Conservation (phyloP, 2,797 vertebrate genomes). For the Mionectes olivaceus region DNA sequence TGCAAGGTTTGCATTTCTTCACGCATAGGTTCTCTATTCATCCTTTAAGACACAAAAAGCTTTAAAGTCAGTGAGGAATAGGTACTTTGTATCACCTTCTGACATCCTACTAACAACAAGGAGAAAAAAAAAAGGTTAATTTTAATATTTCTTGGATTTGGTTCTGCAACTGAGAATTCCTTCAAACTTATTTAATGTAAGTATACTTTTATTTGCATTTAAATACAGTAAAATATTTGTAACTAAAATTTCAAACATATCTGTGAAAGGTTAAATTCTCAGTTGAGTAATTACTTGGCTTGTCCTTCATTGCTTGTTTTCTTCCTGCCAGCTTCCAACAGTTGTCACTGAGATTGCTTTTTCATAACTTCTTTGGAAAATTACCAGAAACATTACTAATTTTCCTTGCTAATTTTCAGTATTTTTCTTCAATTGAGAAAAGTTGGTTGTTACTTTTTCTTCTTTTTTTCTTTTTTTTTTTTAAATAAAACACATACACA, state of each 20-base stretch:
- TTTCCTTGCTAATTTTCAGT: background rate
- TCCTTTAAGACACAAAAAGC: background rate
- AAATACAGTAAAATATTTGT: background rate
- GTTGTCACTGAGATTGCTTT: background rate
- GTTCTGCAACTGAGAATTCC: background rate
- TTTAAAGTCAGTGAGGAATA: background rate
- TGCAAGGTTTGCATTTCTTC: background rate
- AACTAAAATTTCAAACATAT: background rate
- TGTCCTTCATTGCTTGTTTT: background rate
- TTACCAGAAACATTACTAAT: background rate
- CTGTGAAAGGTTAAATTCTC: background rate
- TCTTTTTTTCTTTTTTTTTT: background rate
- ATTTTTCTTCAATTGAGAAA: background rate
- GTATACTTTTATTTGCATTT: background rate
- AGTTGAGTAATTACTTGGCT: background rate
- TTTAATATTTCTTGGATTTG: background rate
- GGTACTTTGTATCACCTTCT: background rate
- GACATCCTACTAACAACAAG: background rate
- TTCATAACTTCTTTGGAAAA: background rate
- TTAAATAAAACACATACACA: rapidly evolving
- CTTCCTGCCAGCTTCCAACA: background rate
- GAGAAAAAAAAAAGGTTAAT: background rate
- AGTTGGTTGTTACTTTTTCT: rapidly evolving
- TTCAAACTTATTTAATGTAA: background rate
- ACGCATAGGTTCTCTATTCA: rapidly evolving